phyloP scores from a whole-genome alignment of 2,888 invertebrate genomes.

The Synanthedon vespiformis region DNA sequence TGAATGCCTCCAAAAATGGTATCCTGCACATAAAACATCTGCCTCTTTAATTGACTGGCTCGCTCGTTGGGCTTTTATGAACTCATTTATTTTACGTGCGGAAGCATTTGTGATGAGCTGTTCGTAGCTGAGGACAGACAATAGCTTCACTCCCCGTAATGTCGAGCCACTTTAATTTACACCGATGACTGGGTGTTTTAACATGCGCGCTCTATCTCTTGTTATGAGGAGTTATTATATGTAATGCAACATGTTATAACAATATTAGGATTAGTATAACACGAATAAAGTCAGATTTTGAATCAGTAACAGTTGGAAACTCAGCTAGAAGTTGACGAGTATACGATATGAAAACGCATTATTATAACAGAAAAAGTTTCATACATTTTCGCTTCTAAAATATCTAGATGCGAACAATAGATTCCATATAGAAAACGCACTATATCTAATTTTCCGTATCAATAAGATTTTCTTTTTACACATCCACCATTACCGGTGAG shows the following conservation, averaged over 20 bases:
- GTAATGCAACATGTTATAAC: no score
- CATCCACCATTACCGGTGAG: neutral
- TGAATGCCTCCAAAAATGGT: constrained; percentile 24
- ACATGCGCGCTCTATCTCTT: no score
- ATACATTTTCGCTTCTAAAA: no score
- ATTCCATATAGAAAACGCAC: neutral
- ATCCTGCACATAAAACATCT: constrained; percentile 28
- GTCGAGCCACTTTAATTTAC: constrained; percentile 24
- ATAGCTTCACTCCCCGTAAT: constrained; percentile 4
- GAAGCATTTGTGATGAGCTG: constrained; percentile 24
- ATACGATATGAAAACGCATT: no score
- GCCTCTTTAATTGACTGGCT: constrained; percentile 45
- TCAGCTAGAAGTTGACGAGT: no score
- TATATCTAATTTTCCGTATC: neutral
- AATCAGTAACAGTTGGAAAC: no score
- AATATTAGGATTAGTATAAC: no score
- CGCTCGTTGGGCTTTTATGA: constrained; percentile 46
- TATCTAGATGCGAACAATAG: neutral
- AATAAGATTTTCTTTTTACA: constrained; percentile 2
- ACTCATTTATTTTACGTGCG: constrained; percentile 46
- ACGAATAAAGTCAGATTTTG: no score
- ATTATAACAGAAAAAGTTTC: no score
- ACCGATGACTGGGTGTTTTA: constrained; percentile 21
- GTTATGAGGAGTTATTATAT: no score
- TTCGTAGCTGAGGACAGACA: constrained; percentile 18